Percentiles rank a stretch among this genome's conserved stretches.
Conservation (phyloP, 2,797 vertebrate species). For the Myripristis murdjan region DNA sequence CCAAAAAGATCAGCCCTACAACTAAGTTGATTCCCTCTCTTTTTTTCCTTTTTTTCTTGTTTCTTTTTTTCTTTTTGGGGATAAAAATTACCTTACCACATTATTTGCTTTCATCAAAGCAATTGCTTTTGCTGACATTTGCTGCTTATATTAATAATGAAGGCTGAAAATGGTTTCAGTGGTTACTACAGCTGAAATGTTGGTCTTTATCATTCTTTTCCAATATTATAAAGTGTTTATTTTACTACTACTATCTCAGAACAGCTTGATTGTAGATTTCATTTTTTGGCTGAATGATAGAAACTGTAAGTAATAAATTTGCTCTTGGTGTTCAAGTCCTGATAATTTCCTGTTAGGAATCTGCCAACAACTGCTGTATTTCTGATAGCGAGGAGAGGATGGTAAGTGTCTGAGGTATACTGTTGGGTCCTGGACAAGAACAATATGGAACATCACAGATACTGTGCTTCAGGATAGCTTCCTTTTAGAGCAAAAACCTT, state of each 20-base stretch:
- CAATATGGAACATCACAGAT: not conserved
- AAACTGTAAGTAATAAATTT: not conserved
- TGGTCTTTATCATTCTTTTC: not conserved
- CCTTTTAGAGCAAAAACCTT: no score
- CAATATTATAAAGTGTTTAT: not conserved
- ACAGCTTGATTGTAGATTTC: not conserved
- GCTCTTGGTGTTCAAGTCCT: not conserved
- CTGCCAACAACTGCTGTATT: not conserved
- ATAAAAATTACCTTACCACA: not conserved
- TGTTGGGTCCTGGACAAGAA: not conserved
- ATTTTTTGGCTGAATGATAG: not conserved
- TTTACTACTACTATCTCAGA: no score
- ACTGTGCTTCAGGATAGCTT: no score
- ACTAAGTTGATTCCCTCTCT: not conserved
- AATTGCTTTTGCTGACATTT: slow-evolving; percentile 22
- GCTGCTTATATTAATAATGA: not conserved
- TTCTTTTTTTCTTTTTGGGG: not conserved
- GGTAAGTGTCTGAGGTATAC: slow-evolving; percentile 2
- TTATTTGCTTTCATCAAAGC: not conserved
- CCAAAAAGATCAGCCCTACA: slow-evolving; percentile 21
- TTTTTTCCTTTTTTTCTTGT: not conserved
- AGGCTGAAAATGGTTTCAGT: no score
- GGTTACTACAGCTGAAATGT: not conserved
- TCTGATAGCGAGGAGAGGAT: not conserved
- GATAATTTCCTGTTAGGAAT: slow-evolving; percentile 7